Conservation (phyloP, 2,113 vertebrate genomes). For the Baryphthengus martii region DNA sequence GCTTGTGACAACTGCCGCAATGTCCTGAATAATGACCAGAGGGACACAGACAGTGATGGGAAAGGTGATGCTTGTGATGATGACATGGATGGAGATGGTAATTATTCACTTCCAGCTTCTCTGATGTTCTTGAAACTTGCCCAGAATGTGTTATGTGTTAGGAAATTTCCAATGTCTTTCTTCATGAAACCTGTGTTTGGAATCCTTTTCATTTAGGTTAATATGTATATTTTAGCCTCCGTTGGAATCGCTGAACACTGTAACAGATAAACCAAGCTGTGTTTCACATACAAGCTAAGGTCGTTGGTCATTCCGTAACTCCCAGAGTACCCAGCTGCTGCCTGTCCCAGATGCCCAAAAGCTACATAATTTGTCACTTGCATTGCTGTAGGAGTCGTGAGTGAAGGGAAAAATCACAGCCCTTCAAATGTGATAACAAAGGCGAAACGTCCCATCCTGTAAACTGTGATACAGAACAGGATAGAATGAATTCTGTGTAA, state of each 20-base stretch:
- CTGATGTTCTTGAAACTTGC: neutral
- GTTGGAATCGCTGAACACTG: neutral
- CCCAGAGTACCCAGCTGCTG: neutral
- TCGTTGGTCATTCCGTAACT: neutral
- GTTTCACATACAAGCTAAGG: neutral
- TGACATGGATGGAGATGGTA: conserved; percentile 93
- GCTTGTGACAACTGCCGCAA: conserved; percentile 92
- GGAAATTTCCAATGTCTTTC: neutral
- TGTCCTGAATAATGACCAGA: conserved; percentile 88
- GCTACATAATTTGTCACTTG: neutral
- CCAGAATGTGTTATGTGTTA: accelerated
- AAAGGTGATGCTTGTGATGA: conserved; percentile 93
- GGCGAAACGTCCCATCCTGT: neutral
- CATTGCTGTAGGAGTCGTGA: neutral
- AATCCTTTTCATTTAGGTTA: neutral
- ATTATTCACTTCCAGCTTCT: neutral
- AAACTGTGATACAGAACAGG: neutral
- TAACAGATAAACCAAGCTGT: neutral
- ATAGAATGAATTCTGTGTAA: neutral
- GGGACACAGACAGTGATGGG: conserved; percentile 90
- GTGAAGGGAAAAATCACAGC: neutral
- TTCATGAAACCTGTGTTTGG: neutral
- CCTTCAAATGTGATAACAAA: neutral
- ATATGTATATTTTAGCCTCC: neutral
- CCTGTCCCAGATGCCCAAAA: neutral